phyloP scores from a whole-genome alignment of 2,113 vertebrate genomes.

The Struthio camelus region DNA sequence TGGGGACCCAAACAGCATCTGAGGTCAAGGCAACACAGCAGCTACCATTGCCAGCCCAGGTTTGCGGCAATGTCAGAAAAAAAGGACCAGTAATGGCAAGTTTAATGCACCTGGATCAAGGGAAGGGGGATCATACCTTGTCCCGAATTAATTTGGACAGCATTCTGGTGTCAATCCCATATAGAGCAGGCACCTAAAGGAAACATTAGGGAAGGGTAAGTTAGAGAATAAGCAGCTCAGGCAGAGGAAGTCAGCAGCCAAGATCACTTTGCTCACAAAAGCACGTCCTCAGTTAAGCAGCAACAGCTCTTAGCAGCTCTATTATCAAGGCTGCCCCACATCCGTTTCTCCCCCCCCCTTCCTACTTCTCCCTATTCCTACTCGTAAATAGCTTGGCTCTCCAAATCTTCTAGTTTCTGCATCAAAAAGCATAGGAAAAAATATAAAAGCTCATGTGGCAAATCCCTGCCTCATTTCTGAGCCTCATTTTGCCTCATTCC shows the following conservation, averaged over 20 bases:
- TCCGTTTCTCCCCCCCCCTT: background rate
- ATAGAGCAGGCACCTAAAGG: slow-evolving; percentile 89
- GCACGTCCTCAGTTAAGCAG: background rate
- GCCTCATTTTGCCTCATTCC: background rate
- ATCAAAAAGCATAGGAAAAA: background rate
- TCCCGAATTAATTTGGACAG: slow-evolving; percentile 92
- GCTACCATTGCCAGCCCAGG: background rate
- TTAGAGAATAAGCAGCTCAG: background rate
- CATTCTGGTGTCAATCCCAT: slow-evolving; percentile 95
- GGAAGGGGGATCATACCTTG: slow-evolving; percentile 78
- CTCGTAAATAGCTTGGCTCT: background rate
- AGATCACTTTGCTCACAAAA: background rate
- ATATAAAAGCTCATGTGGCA: background rate
- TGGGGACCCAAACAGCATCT: background rate
- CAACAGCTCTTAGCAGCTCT: background rate
- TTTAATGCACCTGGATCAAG: background rate
- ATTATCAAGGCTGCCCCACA: background rate
- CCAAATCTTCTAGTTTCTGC: background rate
- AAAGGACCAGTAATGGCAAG: background rate
- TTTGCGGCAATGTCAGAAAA: background rate
- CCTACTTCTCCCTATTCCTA: background rate
- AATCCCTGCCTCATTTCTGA: background rate
- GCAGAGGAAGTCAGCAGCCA: background rate
- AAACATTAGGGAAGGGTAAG: background rate
- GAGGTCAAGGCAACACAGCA: background rate